Percentiles rank a stretch among this genome's conserved stretches.
Evolutionary conservation across 2,888 invertebrate genomes (phyloP).

Genomic region (Cephus rjabovi): DNA sequence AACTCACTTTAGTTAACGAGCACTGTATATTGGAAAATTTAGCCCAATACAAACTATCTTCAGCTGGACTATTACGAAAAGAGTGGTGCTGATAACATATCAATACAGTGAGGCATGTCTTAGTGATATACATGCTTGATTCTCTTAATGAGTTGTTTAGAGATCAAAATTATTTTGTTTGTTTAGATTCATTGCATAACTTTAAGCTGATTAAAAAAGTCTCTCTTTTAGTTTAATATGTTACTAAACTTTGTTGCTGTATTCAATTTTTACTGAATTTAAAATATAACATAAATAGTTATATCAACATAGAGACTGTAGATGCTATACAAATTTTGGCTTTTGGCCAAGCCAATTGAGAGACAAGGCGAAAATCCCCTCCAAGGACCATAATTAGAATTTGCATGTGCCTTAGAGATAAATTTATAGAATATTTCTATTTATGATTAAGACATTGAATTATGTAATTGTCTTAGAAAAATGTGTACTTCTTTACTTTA

Average conservation of each 20-base stretch:
- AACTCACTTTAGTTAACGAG: not conserved
- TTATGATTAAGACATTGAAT: not conserved
- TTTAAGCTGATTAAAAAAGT: not conserved
- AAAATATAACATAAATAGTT: not conserved
- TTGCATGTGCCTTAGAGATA: not conserved
- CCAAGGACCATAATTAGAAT: not conserved
- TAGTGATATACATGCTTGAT: not conserved
- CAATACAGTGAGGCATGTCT: not conserved
- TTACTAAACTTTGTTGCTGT: not conserved
- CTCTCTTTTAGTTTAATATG: not conserved
- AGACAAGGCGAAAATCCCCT: not conserved
- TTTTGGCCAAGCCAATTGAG: not conserved
- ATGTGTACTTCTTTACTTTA: not conserved
- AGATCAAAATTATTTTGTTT: not conserved
- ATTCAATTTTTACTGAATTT: not conserved
- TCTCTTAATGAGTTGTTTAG: not conserved
- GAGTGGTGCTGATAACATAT: not conserved
- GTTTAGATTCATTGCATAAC: not conserved
- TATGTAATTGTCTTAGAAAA: not conserved
- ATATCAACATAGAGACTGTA: not conserved
- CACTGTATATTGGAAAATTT: not conserved
- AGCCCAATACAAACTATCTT: not conserved
- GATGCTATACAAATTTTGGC: not conserved
- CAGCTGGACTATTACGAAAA: not conserved
- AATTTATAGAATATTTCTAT: not conserved